Base-by-base conservation (phyloP, 2,797 vertebrate species). In the Aviceda cuculoides region DNA sequence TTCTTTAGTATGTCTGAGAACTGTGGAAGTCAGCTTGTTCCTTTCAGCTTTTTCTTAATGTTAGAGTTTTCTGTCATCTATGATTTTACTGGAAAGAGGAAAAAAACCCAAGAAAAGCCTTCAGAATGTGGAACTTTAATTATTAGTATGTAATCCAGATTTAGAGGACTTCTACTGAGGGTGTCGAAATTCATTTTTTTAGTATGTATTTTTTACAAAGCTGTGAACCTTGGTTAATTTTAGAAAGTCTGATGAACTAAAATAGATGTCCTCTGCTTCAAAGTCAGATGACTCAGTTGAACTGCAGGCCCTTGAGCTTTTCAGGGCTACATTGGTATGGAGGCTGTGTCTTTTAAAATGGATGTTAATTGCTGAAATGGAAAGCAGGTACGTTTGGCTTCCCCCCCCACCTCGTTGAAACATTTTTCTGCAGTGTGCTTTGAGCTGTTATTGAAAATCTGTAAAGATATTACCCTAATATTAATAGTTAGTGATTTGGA, bases 191-290 rank as follows among this genome's bases (percentile, higher is more conserved):
- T 52, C 7, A 18, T 49, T 56, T 68, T 70, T 89, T 86, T 49
- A 74, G 53, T 29, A 53, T 24, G 49, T 47, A 39, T 67, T 89
- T 90, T 94, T 92, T 39, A 72, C 61, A 47, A 74, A 89, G 58
- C 90, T 83, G n/a, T 49, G 82, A 93, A 92, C 75, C 65, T 68
- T n/a, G 4, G 79, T 86, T 97, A 92, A 92, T 93, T 89, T 96
- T 95, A 93, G 91, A 79, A 93, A 87, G 66, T 75, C 73, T 81
- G 83, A 63, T 82, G 91, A 84, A 61, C 92, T 87, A 62, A 94
- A 97, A 94, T 93, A 95, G 91, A 87, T 95, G 95, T 94, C 84
- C 87, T 89, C 75, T 96, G 81, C 82, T 87, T 77, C 52, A 35
- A 87, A 91, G 79, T 78, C 71, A 88, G 79, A 78, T 92, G 87